Evolutionary conservation across 2,113 vertebrate species (phyloP), one percentile per base, ranked within the genome.

Genomic region (Hippoglossus stenolepis): DNA sequence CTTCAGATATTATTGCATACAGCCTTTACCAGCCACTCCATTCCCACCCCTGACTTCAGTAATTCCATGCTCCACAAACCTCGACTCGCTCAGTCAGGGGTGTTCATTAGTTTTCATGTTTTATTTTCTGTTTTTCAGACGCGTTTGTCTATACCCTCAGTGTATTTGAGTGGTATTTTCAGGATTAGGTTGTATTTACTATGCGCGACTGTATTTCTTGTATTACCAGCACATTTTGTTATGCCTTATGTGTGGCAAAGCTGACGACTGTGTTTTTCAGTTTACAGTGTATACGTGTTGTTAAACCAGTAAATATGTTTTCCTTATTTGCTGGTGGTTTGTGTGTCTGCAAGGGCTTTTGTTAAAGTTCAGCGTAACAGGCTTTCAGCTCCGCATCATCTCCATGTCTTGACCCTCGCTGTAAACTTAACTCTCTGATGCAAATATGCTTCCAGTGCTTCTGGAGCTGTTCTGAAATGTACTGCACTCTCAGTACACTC

Each of bases 401-500:
- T n/a, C 43, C 43, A 45, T 70, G n/a, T 35, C 58, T 45, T 21
- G 53, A 62, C 35, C 47, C 67, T 9, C 31, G 26, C n/a, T 57
- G 43, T 23, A 28, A 49, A 53, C 54, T 73, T 68, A 74, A 67
- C 24, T 56, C 73, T 53, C 38, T 35, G 45, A 59, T 71, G 51
- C 59, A 65, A 47, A 57, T 51, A 35, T 28, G 20, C 79, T 75
- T 65, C 59, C 65, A 78, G 54, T 35, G 57, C 77, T 21, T 54
- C 64, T 24, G 45, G 56, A 77, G 63, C 71, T 66, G 83, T 79
- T 54, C 24, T 62, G 65, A 56, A 56, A 67, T 45, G 38, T 43
- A 53, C 14, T 10, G 15, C 57, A 75, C 75, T 73, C 73, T 71
- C 53, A 54, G 53, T 10, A 69, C 67, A 51, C 58, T 56, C 61